Percentiles rank a stretch among this genome's conserved stretches.
These are phyloP conservation scores for Hylia prasina DNA, from an alignment of 2,113 vertebrate species.

Conservation along the genomic window DNA sequence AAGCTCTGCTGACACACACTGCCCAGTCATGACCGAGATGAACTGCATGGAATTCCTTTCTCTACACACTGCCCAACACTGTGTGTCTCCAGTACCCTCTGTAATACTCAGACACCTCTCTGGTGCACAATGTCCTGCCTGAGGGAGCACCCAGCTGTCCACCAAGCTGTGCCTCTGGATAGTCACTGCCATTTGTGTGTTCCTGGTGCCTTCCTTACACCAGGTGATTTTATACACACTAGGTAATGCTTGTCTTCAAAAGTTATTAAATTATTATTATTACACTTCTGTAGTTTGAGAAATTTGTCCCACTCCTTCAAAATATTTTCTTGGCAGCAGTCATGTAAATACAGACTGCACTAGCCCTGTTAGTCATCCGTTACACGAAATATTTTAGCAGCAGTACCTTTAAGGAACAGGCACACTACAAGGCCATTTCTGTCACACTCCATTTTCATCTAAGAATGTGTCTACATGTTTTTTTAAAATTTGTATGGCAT, in stretches of 20 bases:
- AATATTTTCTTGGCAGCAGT: background rate
- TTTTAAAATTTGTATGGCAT: background rate
- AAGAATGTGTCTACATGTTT: background rate
- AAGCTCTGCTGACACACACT: background rate
- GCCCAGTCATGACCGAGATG: background rate
- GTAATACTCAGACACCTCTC: background rate
- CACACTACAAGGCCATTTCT: background rate
- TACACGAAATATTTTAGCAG: background rate
- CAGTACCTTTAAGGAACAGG: background rate
- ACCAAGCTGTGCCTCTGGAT: background rate
- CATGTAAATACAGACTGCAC: background rate
- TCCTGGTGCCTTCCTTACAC: background rate
- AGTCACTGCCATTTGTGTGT: background rate
- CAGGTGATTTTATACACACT: background rate
- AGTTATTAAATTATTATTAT: background rate
- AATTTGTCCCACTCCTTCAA: background rate
- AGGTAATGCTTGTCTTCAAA: background rate
- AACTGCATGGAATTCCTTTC: background rate
- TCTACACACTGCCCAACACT: background rate
- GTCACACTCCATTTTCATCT: background rate
- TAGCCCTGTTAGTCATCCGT: background rate
- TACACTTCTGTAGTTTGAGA: background rate
- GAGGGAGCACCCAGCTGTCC: background rate
- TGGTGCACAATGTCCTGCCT: background rate
- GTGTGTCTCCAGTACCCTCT: background rate